phyloP scores from a whole-genome alignment of 1,140 invertebrate genomes.

The Dolichoris vasculosae region DNA sequence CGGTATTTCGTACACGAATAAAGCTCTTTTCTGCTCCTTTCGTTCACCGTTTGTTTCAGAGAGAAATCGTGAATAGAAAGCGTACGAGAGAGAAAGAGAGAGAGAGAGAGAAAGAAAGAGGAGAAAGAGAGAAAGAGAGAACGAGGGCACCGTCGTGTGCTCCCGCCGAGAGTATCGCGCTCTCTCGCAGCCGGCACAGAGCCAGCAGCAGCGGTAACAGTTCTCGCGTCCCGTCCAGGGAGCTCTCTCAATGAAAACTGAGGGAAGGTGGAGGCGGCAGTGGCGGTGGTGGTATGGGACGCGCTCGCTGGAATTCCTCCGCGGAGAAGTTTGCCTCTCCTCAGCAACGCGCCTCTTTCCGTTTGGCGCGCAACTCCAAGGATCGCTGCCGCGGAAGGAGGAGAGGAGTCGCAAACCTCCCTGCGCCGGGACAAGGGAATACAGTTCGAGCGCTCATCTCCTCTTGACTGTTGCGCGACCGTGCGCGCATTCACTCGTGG shows the following conservation, averaged over 20 bases:
- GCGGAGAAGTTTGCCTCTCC: constrained; percentile 17
- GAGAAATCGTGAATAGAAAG: not conserved
- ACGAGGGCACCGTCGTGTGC: constrained; percentile 5
- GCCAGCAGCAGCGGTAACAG: constrained; percentile 10
- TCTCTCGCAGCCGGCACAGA: constrained; percentile 2
- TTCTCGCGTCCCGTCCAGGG: constrained; percentile 67
- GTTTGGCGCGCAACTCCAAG: not conserved
- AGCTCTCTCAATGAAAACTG: constrained; percentile 69
- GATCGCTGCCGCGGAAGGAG: constrained; percentile 56
- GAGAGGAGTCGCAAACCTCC: not conserved
- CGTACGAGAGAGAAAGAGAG: too few species aligned
- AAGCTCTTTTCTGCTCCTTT: constrained; percentile 41
- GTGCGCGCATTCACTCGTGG: constrained; percentile 55
- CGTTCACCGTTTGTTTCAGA: constrained; percentile 59
- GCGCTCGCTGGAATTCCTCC: constrained; percentile 69
- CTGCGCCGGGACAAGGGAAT: constrained; percentile 27
- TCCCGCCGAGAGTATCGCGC: constrained; percentile 26
- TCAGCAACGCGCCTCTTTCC: not conserved
- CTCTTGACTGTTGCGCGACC: constrained; percentile 41
- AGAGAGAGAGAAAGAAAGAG: not conserved
- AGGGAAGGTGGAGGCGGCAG: constrained; percentile 65
- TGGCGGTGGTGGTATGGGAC: constrained; percentile 53
- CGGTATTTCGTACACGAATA: not conserved
- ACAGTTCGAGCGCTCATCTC: constrained; percentile 45
- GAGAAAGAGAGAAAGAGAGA: constrained; percentile 14